Percentiles rank a stretch among this genome's conserved stretches.
Conservation (phyloP, 2,113 vertebrate species). For the Indicator maculatus region DNA sequence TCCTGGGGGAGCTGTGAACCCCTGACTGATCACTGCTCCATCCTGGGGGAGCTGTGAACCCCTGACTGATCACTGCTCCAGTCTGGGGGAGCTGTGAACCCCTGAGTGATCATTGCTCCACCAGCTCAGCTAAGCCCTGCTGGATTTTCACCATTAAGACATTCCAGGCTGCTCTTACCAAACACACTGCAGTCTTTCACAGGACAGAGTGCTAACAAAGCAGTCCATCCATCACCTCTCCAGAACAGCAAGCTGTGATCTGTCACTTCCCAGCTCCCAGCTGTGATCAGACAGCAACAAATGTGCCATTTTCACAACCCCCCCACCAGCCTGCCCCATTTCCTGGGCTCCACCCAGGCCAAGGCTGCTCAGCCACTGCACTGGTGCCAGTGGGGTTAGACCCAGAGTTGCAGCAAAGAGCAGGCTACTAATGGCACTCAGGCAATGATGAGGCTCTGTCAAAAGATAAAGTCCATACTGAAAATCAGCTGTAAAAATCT, state of each 20-base stretch:
- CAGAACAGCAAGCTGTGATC: background rate
- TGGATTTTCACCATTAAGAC: constrained; percentile 34
- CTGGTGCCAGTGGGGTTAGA: background rate
- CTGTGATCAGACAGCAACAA: constrained; percentile 12
- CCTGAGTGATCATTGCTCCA: background rate
- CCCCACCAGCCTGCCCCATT: fast-evolving
- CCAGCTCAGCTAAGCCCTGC: background rate
- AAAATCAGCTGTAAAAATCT: background rate
- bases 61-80: background rate
- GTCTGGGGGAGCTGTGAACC: background rate
- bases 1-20: too few relatives aligned
- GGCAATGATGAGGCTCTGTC: background rate
- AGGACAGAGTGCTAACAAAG: background rate
- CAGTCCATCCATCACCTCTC: background rate
- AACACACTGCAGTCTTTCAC: background rate
- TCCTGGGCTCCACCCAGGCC: background rate
- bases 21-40: background rate
- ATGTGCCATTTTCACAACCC: background rate
- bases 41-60: background rate
- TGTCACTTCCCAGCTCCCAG: constrained; percentile 9
- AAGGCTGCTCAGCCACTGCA: background rate
- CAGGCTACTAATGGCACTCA: background rate
- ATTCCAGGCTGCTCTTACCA: constrained; percentile 12
- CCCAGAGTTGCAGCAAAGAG: background rate
- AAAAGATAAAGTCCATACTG: background rate